These are phyloP conservation scores for Onchidella celtica DNA, from an alignment of 2,888 invertebrate species.

Conservation along the genomic window DNA sequence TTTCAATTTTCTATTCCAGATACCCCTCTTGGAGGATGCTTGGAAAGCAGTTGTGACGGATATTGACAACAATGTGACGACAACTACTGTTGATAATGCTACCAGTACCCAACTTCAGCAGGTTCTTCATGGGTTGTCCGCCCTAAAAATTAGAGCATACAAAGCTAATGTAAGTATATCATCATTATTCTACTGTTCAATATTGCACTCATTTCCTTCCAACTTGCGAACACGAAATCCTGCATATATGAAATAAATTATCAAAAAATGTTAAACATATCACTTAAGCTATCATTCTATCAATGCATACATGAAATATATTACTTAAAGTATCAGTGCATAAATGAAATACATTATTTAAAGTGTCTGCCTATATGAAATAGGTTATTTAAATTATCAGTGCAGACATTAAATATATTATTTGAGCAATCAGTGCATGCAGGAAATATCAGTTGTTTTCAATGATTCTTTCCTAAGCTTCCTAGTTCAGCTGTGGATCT, in stretches of 20 bases:
- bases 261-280: background rate
- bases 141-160: conserved; percentile 28
- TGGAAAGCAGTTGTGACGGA: conserved; percentile 2
- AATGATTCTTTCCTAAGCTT: background rate
- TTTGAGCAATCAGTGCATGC: too few species aligned
- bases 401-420: too few species aligned
- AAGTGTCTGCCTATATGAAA: background rate
- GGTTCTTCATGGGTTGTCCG: background rate
- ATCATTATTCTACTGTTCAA: background rate
- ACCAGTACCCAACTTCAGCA: conserved; percentile 23
- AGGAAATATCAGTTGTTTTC: too few species aligned
- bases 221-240: background rate
- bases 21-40: background rate
- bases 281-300: too few species aligned
- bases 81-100: background rate
- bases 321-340: too few species aligned
- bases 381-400: too few species aligned
- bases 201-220: too few species aligned
- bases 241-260: background rate
- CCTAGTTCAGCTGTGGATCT: conserved; percentile 33
- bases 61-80: background rate
- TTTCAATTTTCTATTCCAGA: too few species aligned
- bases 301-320: too few species aligned
- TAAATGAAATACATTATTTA: too few species aligned
- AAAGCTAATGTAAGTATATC: conserved; percentile 23